phyloP scores from a whole-genome alignment of 2,888 invertebrate species.

The Campopleginae sp. region DNA sequence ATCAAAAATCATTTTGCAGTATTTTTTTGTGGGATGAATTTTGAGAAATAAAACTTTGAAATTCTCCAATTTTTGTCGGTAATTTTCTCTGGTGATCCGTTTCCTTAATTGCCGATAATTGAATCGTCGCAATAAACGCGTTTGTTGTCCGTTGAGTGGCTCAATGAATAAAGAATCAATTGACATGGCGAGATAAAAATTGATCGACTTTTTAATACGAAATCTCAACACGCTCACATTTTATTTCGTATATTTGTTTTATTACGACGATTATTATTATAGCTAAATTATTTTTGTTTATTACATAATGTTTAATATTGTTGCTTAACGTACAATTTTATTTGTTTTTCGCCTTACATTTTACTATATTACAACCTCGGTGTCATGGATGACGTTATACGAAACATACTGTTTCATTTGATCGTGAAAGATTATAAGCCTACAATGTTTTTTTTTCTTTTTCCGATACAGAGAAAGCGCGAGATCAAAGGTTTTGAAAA shows the following conservation, averaged over 20 bases:
- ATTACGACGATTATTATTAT: conserved; percentile 25
- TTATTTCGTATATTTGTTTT: conserved; percentile 29
- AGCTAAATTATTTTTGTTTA: conserved; percentile 4
- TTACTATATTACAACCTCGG: conserved; percentile 63
- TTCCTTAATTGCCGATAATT: conserved; percentile 19
- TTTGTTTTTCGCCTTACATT: conserved; percentile 33
- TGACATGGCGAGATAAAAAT: conserved; percentile 52
- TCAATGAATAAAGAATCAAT: conserved; percentile 48
- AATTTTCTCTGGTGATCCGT: not conserved
- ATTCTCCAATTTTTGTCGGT: no score
- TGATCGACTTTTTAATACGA: conserved; percentile 39
- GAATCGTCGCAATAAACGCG: not conserved
- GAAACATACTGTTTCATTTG: conserved; percentile 48
- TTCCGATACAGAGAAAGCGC: conserved; percentile 38
- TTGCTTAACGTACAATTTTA: conserved; percentile 40
- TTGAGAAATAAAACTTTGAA: not conserved
- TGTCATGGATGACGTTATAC: conserved; percentile 52
- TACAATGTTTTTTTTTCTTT: conserved; percentile 15
- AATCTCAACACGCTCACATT: conserved; percentile 35
- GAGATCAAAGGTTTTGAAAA: conserved; percentile 31
- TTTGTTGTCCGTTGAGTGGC: conserved; percentile 24
- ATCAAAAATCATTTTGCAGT: not conserved
- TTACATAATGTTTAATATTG: conserved; percentile 20
- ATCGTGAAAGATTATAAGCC: conserved; percentile 26
- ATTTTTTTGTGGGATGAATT: not conserved